phyloP scores from a whole-genome alignment of 1,140 invertebrate species.

The fruit fly (Drosophila melanogaster) region DNA sequence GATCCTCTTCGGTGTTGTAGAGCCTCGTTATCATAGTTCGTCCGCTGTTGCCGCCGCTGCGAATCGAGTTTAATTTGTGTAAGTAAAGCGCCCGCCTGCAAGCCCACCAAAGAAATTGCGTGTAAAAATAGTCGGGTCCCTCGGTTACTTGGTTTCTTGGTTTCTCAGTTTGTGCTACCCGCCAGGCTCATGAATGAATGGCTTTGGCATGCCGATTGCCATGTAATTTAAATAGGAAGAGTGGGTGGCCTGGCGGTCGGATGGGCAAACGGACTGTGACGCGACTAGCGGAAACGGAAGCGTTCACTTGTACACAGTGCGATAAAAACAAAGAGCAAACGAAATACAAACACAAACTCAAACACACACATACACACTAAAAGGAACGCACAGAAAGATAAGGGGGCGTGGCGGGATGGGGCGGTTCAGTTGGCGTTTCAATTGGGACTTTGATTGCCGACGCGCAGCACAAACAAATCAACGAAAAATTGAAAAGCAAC shows the following conservation, averaged over 20 bases:
- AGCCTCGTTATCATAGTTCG: conserved; percentile 80
- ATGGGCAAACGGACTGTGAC: conserved; percentile 19
- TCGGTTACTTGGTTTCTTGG: not conserved
- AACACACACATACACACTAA: not conserved
- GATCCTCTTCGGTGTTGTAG: conserved; percentile 80
- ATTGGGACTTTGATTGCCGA: conserved; percentile 69
- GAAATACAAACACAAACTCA: conserved; percentile 1
- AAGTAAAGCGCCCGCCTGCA: conserved; percentile 39
- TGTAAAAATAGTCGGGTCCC: conserved; percentile 37
- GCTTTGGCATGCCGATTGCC: conserved; percentile 29
- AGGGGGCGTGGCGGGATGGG: not conserved
- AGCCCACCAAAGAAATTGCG: conserved; percentile 26
- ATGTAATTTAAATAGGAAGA: conserved; percentile 58
- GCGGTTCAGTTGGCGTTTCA: conserved; percentile 39
- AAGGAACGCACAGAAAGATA: not conserved
- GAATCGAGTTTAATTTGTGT: conserved; percentile 64
- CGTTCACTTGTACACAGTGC: conserved; percentile 60
- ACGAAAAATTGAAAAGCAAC: conserved; percentile 62
- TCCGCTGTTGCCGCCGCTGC: conserved; percentile 9
- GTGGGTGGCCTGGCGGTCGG: not conserved
- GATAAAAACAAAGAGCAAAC: conserved; percentile 64
- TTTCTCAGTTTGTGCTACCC: not conserved
- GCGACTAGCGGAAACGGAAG: conserved; percentile 68
- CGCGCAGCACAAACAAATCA: conserved; percentile 63
- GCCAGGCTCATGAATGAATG: conserved; percentile 38